Percentiles rank a stretch among this genome's conserved stretches.
phyloP scores from a whole-genome alignment of 2,888 invertebrate species.

The Drosophila borborema region DNA sequence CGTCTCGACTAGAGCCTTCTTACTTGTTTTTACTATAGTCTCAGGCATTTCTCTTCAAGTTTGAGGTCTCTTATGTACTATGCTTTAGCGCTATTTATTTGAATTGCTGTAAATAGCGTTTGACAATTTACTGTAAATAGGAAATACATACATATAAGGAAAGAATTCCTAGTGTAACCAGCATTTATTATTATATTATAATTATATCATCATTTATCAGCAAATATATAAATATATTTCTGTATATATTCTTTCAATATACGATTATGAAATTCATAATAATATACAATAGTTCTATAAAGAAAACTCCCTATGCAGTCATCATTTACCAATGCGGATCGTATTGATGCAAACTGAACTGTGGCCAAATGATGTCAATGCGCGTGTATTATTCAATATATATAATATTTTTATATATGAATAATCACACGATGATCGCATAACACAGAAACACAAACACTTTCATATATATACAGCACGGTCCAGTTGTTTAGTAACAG shows the following conservation, averaged over 20 bases:
- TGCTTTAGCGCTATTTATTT: background rate
- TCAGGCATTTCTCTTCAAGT: background rate
- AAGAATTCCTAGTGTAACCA: background rate
- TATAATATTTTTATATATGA: conserved; percentile 2
- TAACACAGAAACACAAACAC: conserved; percentile 9
- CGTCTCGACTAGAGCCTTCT: too few relatives aligned
- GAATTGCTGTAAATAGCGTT: background rate
- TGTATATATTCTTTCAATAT: background rate
- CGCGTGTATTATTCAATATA: background rate
- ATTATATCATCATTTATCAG: too few relatives aligned
- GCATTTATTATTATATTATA: too few relatives aligned
- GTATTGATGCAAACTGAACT: background rate
- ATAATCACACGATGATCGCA: conserved; percentile 33
- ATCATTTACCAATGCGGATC: background rate
- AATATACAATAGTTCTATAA: background rate
- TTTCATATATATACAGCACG: conserved; percentile 1
- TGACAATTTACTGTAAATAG: background rate
- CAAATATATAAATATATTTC: too few relatives aligned
- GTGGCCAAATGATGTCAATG: background rate
- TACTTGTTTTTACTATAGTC: background rate
- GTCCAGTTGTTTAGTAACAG: conserved; percentile 26
- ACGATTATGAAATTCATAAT: background rate
- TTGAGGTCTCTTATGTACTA: background rate
- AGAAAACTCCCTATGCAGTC: background rate
- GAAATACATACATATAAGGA: background rate